Evolutionary conservation across 2,113 vertebrate species (phyloP), one percentile per base, ranked within the genome.

Genomic region (Anolis sagrei): DNA sequence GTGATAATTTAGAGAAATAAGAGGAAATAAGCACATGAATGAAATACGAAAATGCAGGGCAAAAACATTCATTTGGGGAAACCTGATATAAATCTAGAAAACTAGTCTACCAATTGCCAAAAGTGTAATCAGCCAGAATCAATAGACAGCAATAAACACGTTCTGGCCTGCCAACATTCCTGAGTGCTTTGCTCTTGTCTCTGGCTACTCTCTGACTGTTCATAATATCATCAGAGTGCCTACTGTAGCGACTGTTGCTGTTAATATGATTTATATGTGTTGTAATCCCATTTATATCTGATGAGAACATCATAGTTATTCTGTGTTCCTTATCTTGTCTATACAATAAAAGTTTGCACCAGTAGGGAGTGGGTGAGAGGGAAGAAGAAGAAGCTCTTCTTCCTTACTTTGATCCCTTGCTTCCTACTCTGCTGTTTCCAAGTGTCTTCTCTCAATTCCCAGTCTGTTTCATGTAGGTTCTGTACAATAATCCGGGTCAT

Each of bases 121-220:
- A 44, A 58, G 62, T 16, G 6, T 27, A 7, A 82, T 76, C 44
- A 39, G 11, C 64, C 48, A n/a, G 21, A 76, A 86, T 81, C 44
- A 9, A 81, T 49, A 68, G n/a, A 23, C 29, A 44, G 62, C 34
- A 82, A 44, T 78, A 69, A 78, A 78, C 75, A 69, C 21, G 14
- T 69, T 76, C 23, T 76, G 11, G 48, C 62, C 74, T 76, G 61
- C 61, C 74, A 78, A 85, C 34, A 70, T 85, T 77, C 34, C 66
- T 79, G 76, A 49, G 23, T 78, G 74, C 64, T 77, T 84, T 77
- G 62, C 25, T 70, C 25, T 54, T 29, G 34, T 36, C 23, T 85
- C 34, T 44, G 13, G 5, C 34, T 18, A 51, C 29, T 44, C 4
- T 69, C 14, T 77, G 32, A 32, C 62, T 48, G n/a, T 81, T 81